Evolutionary conservation across 2,797 vertebrate genomes (phyloP), one percentile per base, ranked within the genome.

Genomic region (Cichlasoma orientale): DNA sequence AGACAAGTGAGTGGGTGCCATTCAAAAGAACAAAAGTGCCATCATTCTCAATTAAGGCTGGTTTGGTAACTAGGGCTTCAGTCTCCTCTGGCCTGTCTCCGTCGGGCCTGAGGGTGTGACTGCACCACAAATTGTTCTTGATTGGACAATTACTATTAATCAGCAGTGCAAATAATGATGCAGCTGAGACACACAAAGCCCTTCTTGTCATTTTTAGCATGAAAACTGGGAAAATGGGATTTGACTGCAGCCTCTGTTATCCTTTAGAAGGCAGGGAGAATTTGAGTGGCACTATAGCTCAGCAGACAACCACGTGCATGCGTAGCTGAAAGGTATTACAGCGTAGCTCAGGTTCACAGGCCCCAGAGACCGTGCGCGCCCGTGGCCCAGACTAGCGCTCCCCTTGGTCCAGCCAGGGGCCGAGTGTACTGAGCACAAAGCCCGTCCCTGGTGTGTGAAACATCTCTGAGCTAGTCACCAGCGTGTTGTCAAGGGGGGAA

Each of bases 1-100:
- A 90, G 88, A 89, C 79, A 70, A 91, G 85, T 81, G 85, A 89
- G 82, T 89, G 77, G 88, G 79, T 86, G 83, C 90, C 85, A 89
- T 89, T 93, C 89, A 91, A 82, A 86, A 58, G 79, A 90, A 93
- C 92, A 92, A 93, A 93, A 89, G 90, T 86, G 80, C 90, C 89
- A 91, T 93, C 90, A 86, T 79, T 92, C 91, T 89, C 88, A 92
- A 92, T 93, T 93, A 92, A 83, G 78, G 68, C 74, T 84, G 88
- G 74, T 89, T 89, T 87, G 68, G 87, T 82, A 84, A 84, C 84
- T 82, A 61, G 80, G 72, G 29, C 84, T 82, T 75, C 53, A 44
- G 16, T 70, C 82, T 80, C 68, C 83, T 79, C 82, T 75, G 57
- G 66, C 56, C 84, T 68, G 77, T 82, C 75, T 66, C 81, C 41